Evolutionary conservation across 2,888 invertebrate species (phyloP), one percentile per base, ranked within the genome.

Genomic region (Physocephala rufipes): DNA sequence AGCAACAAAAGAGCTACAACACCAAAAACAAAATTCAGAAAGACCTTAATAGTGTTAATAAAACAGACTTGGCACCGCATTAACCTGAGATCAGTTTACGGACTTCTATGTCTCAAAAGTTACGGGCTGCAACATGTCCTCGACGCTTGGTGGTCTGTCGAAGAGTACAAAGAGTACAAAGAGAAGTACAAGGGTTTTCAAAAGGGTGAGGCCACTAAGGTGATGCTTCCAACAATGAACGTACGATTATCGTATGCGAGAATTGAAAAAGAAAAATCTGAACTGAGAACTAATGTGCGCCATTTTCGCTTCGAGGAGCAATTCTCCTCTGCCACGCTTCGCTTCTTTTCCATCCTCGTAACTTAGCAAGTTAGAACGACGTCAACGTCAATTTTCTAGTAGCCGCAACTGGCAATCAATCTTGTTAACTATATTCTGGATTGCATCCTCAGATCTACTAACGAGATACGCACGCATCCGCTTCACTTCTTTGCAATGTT

Each of bases 341-440:
- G 36, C 9, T 36, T 16, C 12, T 26, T 28, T 21, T 3, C 13
- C 43, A 19, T 30, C 36, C 61, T 2, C 61, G 43, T 19, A 51
- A 19, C 51, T n/a, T 21, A 26, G n/a, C 12, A 64, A 70, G 65
- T 43, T 59, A 24, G 53, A 45, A 58, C 67, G 61, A 66, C 67
- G 67, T 24, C 70, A 67, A 63, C 74, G 72, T 73, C 71, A 71
- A 72, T 72, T 72, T 73, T 71, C 71, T 73, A 65, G 71, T 71
- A 73, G 74, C 71, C 53, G 53, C 69, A 69, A 70, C 76, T 73
- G 74, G 76, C 75, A 75, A 78, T 78, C 78, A 78, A 78, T 78
- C 78, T 78, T 76, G 77, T 77, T 76, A 78, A 76, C 77, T 74
- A 78, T 76, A 74, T 76, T 75, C 73, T 76, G 73, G 73, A 75